Percentiles rank a stretch among this genome's conserved stretches.
phyloP scores from a whole-genome alignment of 2,113 vertebrate genomes.

The Numenius arquata region DNA sequence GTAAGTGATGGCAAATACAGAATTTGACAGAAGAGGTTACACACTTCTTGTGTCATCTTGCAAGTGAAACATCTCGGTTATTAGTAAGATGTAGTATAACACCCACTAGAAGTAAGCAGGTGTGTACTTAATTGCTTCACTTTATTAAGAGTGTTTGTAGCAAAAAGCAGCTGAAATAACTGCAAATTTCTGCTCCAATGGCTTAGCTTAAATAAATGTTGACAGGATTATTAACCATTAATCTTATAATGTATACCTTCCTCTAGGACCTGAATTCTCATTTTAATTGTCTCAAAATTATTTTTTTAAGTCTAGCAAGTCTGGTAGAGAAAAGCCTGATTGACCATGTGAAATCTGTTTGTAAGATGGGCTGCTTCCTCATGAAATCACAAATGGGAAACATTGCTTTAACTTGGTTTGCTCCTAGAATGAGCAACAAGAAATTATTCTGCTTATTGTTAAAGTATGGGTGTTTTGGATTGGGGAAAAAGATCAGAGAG shows the following conservation, averaged over 20 bases:
- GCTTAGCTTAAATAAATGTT: neutral
- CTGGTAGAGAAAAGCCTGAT: neutral
- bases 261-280: neutral
- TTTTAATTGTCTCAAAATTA: neutral
- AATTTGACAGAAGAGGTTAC: neutral
- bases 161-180: neutral
- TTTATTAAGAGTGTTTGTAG: neutral
- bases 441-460: neutral
- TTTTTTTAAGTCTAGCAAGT: neutral
- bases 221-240: slow-evolving; percentile 26
- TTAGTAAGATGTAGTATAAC: neutral
- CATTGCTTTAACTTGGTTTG: neutral
- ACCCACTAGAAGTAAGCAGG: neutral
- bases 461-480: neutral
- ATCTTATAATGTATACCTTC: neutral
- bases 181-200: neutral
- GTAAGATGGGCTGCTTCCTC: neutral
- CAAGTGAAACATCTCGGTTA: neutral
- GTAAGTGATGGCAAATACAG: neutral
- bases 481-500: neutral
- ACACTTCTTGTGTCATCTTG: neutral
- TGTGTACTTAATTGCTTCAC: neutral
- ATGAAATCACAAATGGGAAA: neutral
- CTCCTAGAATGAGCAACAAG: neutral
- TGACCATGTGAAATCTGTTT: neutral